Base-by-base conservation (phyloP, 2,797 vertebrate genomes). In the Hyperoplus lanceolatus region DNA sequence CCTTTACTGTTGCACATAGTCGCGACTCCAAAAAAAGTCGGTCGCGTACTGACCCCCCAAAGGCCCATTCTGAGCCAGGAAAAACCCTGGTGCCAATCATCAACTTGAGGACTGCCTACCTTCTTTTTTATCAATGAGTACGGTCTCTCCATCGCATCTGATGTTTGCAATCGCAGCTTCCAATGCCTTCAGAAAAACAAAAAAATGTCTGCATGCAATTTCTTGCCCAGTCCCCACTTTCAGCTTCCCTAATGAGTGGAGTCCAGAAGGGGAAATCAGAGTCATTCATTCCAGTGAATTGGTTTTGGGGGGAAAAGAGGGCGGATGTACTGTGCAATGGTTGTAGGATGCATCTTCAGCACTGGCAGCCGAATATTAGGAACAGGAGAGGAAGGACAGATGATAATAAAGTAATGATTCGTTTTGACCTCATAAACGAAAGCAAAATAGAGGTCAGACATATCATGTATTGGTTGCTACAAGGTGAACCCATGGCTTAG, bases 211-310 rank as follows among this genome's bases (percentile, higher is more conserved):
- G 72, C 43, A 54, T 79, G 72, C 43, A 54, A 83, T 87, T 68
- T 72, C 46, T 78, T 60, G 61, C 74, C 69, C 73, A 73, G 55
- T 79, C 51, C 60, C 48, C 15, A 64, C 68, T 79, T 81, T 73
- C 60, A 77, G 80, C 76, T 80, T 65, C 57, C 45, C 72, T 87
- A 87, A 90, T 90, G 82, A 88, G 84, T 38, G 10, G 55, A 77
- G 81, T 79, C 71, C 73, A 86, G 55, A 87, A 91, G 88, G 84
- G 81, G 88, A 82, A 93, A 90, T 90, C 90, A 82, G 70, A 79
- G 73, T 61, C 82, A 89, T 92, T 90, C 82, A 88, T 77, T 85
- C 82, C 76, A 79, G 83, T 73, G 90, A 87, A 87, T 79, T 83
- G 82, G 76, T 75, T 83, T 55, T 59, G 45, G 75, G 2, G 29